phyloP scores from a whole-genome alignment of 2,797 vertebrate genomes.

The Malurus leucopterus region DNA sequence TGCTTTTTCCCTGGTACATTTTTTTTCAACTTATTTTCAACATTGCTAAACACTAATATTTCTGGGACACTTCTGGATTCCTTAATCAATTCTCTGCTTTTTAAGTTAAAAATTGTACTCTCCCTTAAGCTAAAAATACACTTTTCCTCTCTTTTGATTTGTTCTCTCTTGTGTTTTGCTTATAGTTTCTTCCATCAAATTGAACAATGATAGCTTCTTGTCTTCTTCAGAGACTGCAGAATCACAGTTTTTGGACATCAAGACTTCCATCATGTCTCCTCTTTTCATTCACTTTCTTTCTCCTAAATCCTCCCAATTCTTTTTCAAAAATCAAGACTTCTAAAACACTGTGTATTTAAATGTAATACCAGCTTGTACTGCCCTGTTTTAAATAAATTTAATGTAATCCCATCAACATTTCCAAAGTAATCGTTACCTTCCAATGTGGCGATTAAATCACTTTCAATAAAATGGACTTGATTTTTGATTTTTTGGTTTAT shows the following conservation, averaged over 20 bases:
- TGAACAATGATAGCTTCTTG: background rate
- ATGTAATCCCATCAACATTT: background rate
- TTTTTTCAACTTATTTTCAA: background rate
- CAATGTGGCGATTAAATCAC: background rate
- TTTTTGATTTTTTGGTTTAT: background rate
- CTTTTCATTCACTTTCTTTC: background rate
- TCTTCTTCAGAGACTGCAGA: background rate
- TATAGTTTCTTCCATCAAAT: background rate
- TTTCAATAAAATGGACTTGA: background rate
- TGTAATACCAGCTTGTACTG: background rate
- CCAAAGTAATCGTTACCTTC: background rate
- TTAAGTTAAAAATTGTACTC: background rate
- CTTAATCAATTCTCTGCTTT: background rate
- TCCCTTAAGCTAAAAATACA: background rate
- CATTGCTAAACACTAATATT: background rate
- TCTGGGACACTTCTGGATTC: background rate
- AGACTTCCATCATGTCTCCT: background rate
- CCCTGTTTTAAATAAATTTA: background rate
- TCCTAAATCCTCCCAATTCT: background rate
- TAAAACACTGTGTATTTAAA: background rate
- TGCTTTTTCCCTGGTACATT: accelerated
- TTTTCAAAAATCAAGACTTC: background rate
- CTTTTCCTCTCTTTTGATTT: background rate
- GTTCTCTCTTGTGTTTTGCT: background rate
- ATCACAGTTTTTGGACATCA: background rate